Evolutionary conservation across 2,113 vertebrate species (phyloP).

Genomic region (Isurus oxyrinchus): DNA sequence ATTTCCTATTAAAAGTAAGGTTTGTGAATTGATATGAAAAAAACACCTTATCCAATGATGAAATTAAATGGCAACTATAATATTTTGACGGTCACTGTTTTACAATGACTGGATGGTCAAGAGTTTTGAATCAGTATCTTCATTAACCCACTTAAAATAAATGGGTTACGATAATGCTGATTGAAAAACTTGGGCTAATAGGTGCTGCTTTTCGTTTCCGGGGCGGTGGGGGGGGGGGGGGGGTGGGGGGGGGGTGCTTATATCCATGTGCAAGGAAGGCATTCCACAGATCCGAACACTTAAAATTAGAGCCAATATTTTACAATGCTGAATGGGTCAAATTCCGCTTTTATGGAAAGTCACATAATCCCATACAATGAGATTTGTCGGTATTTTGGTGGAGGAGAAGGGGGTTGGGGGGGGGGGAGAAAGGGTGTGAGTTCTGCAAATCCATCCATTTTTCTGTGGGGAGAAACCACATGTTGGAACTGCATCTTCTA

Average conservation of each 20-base stretch:
- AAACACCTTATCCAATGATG: background rate
- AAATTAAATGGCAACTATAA: background rate
- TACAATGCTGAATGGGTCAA: background rate
- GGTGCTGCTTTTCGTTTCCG: background rate
- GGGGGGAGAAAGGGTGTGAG: background rate
- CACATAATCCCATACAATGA: background rate
- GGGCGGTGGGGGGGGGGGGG: too few relatives aligned
- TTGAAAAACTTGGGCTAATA: background rate
- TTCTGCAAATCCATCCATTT: background rate
- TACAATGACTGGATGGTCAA: background rate
- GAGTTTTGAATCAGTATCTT: background rate
- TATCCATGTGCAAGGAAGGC: background rate
- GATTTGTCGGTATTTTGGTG: background rate
- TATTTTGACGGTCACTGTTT: background rate
- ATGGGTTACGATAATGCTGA: background rate
- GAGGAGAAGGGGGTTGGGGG: background rate
- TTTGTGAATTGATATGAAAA: background rate
- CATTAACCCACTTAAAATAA: background rate
- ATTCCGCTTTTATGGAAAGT: background rate
- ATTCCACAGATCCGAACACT: background rate
- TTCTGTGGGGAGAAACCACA: background rate
- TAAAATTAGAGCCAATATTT: background rate
- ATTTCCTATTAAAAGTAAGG: background rate
- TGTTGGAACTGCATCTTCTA: background rate
- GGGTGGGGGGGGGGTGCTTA: background rate